A percentile compares a stretch with the other conserved stretches of the same genome.
Evolutionary conservation across 2,113 vertebrate species (phyloP).

Genomic region (Abramis brama): DNA sequence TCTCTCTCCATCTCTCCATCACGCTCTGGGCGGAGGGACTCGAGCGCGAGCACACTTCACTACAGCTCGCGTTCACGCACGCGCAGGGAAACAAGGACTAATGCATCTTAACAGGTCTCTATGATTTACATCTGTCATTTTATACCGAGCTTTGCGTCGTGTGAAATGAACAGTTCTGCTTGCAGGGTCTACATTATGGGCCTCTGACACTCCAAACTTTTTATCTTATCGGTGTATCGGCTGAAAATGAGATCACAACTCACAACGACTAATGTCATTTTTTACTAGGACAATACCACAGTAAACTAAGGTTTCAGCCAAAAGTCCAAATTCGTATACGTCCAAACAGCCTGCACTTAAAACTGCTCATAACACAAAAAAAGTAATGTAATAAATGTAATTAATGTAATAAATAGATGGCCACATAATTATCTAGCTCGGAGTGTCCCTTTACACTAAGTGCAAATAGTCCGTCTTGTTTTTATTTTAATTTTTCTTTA

Average conservation of each 20-base stretch:
- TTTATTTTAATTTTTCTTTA: not conserved
- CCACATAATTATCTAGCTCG: not conserved
- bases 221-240: not conserved
- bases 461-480: no score
- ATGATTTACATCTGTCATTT: not conserved
- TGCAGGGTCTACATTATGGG: not conserved
- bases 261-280: not conserved
- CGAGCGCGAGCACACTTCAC: constrained; percentile 22
- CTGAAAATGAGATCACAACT: not conserved
- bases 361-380: no score
- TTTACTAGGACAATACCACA: not conserved
- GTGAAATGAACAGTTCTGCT: not conserved
- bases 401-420: no score
- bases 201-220: not conserved
- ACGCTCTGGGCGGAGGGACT: constrained; percentile 17
- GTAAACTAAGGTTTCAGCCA: not conserved
- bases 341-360: no score
- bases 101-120: not conserved
- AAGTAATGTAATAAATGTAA: no score
- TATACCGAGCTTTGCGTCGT: not conserved
- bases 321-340: not conserved
- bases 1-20: constrained; percentile 25
- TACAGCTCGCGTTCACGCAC: constrained; percentile 26
- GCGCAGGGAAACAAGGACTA: constrained; percentile 1
- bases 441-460: no score